Evolutionary conservation across 2,113 vertebrate species (phyloP).

Genomic region (Phylloscopus trochilus): DNA sequence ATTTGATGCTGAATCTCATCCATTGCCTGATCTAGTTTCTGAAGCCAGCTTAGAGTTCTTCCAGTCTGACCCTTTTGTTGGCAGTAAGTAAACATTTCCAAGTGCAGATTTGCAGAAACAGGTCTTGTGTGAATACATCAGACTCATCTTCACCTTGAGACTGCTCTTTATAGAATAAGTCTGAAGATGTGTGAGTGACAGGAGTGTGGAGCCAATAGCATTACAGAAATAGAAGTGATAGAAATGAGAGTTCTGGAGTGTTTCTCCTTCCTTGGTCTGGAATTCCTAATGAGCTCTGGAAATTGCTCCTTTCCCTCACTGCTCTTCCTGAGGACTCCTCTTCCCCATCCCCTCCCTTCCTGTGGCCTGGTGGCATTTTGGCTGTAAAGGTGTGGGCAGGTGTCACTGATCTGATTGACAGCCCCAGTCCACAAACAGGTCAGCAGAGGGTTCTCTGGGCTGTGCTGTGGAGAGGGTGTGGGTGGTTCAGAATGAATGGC

Average conservation of each 20-base stretch:
- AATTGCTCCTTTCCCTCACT: background rate
- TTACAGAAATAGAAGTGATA: background rate
- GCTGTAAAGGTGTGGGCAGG: background rate
- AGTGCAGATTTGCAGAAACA: background rate
- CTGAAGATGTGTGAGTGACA: background rate
- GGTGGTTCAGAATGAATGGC: constrained; percentile 44
- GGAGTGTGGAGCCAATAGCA: background rate
- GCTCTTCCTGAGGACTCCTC: background rate
- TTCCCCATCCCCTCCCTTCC: background rate
- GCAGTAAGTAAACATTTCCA: constrained; percentile 80
- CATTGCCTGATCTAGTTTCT: constrained; percentile 72
- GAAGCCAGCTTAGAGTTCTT: constrained; percentile 89
- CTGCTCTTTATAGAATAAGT: background rate
- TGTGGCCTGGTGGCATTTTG: background rate
- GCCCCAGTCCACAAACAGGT: background rate
- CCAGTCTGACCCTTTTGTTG: constrained; percentile 91
- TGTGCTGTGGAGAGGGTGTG: background rate
- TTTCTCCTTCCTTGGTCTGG: background rate
- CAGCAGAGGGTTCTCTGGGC: background rate
- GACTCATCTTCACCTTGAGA: background rate
- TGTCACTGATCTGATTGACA: background rate
- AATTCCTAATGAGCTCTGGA: background rate
- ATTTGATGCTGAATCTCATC: constrained; percentile 80
- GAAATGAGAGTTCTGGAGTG: background rate
- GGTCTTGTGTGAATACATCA: background rate